Percentiles rank a stretch among this genome's conserved stretches.
Evolutionary conservation across 2,797 vertebrate genomes (phyloP).

Genomic region (Typhlichthys eigenmanni): DNA sequence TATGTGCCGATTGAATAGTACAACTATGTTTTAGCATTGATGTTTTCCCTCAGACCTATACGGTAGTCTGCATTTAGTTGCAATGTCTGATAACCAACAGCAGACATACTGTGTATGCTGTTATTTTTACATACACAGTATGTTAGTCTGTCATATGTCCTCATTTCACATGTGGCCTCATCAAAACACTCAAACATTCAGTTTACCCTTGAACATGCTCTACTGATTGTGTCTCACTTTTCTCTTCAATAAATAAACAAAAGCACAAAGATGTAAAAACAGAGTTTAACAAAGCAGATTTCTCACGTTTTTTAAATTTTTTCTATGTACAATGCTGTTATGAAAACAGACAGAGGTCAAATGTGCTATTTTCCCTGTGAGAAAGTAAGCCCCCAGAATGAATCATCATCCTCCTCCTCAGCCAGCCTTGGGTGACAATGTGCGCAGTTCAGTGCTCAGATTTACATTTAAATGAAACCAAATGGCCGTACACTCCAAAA

Average conservation of each 20-base stretch:
- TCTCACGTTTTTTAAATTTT: slow-evolving; percentile 37
- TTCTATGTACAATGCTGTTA: slow-evolving; percentile 40
- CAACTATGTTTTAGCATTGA: not conserved
- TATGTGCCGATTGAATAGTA: not conserved
- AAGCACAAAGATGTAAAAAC: not conserved
- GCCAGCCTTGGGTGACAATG: slow-evolving; percentile 60
- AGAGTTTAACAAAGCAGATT: slow-evolving; percentile 2
- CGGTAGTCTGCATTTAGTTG: too few species aligned
- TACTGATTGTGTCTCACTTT: slow-evolving; percentile 15
- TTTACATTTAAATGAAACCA: slow-evolving; percentile 86
- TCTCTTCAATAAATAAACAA: slow-evolving; percentile 1
- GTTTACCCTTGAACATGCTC: slow-evolving; percentile 28
- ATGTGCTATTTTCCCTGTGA: slow-evolving; percentile 66
- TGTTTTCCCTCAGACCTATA: too few species aligned
- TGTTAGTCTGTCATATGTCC: not conserved
- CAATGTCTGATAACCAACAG: not conserved
- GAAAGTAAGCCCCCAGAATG: slow-evolving; percentile 68
- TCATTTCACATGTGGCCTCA: slow-evolving; percentile 22
- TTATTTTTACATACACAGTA: not conserved
- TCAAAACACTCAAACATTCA: slow-evolving; percentile 16
- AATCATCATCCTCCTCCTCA: slow-evolving; percentile 68
- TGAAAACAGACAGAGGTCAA: slow-evolving; percentile 66
- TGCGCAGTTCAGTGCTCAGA: slow-evolving; percentile 68
- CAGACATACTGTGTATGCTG: not conserved
- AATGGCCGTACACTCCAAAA: slow-evolving; percentile 75